Base-by-base conservation (phyloP, 92 coral and sea anemone genomes). In the Virgularia gustaviana region DNA sequence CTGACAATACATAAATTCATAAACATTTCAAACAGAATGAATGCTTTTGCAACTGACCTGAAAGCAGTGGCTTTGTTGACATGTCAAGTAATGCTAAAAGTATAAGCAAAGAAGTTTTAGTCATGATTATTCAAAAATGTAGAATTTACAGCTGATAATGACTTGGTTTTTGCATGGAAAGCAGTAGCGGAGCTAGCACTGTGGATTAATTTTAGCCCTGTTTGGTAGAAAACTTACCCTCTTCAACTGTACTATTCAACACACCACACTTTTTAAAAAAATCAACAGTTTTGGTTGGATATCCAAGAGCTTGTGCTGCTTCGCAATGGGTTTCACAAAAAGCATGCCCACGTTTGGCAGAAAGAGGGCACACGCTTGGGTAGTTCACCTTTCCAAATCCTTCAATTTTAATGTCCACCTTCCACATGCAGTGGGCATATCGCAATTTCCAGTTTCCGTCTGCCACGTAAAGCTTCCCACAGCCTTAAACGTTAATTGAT, bases 271-370 rank as follows among this genome's bases (percentile, higher is more conserved):
- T 42, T 32, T 58, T 43, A 41, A 73, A 36, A 41, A 73, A 73
- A 5, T 16, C 33, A 18, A 41, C 29, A 28, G 59, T 20, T 29
- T 73, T 66, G 12, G 70, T 56, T 24, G 56, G 78, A 73, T 57
- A 73, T 1, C 70, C 70, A 23, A 19, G 9, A 13, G 36, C 4
- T 13, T 2, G 6, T 3, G 81, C 81, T 19, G 0, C 3, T 15
- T 63, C 41, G 16, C 81, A 77, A 25, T 77, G 75, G 1, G 9
- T 1, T 31, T 51, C 16, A 31, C 77, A 78, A 20, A 78, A 51
- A 16, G 82, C 76, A 24, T 77, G 31, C 11, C 82, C 82, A 9
- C 65, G 19, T 24, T 65, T 73, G 6, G 82, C 76, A 4, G 82
- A 65, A 10, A 78, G 12, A 37, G 82, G 82, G 22, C 82, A 78